Evolutionary conservation across 2,888 invertebrate species (phyloP), one percentile per base, ranked within the genome.

Genomic region (Conistra vaccinii): DNA sequence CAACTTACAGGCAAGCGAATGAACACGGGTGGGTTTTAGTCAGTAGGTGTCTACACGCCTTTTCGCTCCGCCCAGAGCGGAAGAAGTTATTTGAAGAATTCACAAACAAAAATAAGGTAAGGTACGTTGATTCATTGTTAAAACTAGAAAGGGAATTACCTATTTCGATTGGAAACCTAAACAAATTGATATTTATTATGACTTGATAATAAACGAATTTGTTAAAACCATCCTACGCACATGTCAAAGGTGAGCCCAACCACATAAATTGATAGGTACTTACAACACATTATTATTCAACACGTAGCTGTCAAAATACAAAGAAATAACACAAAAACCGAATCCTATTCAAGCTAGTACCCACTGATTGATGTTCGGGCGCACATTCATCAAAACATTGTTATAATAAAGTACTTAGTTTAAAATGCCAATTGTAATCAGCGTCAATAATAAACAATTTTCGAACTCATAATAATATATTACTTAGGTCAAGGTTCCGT

Each of bases 361-460:
- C 70, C 69, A 58, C 35, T 78, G 76, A 82, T 86, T 76, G 70
- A 79, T 78, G 68, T 63, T 62, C 62, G 26, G 29, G 63, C 65
- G 53, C 39, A 48, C 66, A 69, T 78, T 80, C 79, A 63, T 76
- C 66, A 76, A 77, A 71, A 69, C 70, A 76, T 70, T 80, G 72
- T 63, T 58, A 68, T 71, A 76, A 61, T 68, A 69, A 51, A 55
- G 62, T 68, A 73, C 71, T 58, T 65, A 65, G 65, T 77, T 80
- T 84, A 72, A 87, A 83, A 90, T 89, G 87, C 86, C 90, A 88
- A 76, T 85, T 62, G 87, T 83, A 88, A 89, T 87, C 85, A 87
- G 48, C 69, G 68, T 68, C 62, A 70, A 73, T 65, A 72, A 67
- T 77, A 66, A 75, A 69, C 29, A 70, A 71, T 69, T 69, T 73